Evolutionary conservation across 2,888 invertebrate genomes (phyloP), one percentile per base, ranked within the genome.

Genomic region (Gasteruption jaculator): DNA sequence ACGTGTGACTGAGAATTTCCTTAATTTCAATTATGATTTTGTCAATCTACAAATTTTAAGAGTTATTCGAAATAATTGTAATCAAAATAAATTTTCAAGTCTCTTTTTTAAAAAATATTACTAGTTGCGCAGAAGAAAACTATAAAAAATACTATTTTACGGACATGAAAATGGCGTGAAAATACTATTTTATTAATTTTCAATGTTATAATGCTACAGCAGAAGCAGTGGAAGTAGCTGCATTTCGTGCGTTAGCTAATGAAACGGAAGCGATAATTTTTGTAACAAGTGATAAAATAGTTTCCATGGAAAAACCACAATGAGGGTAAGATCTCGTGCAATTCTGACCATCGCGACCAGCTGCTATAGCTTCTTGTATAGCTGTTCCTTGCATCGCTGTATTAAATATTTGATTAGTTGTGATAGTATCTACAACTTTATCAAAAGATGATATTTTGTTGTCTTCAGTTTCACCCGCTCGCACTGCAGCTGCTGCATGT

Each of bases 351-450:
- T 53, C 54, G 22, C 72, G 65, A 0, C 77, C 78, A 5, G 71
- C 58, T 41, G 73, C 71, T 10, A 80, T 64, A 5, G 80, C 79
- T 29, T 73, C 71, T 34, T 75, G 71, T 1, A 80, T 67, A 1
- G 77, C 74, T 1, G 78, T 78, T 3, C 76, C 78, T 37, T 73
- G 71, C 26, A 80, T 62, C 11, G 64, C 63, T 1, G 64, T 57
- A 6, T 57, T 60, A 40, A 71, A 58, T 21, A 69, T 55, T 40
- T 63, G 63, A 42, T 68, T 70, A 18, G 63, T 61, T n/a, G 65
- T 54, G 10, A 70, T 38, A 2, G 58, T 50, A 24, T 68, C 61
- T n/a, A 71, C 45, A 47, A 67, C 51, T 19, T 51, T 60, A 30
- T 68, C 63, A 19, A 68, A 49, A 5, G 63, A 54, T 1, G 68